phyloP scores from a whole-genome alignment of 2,888 invertebrate genomes.

The Drosophila algonquin region DNA sequence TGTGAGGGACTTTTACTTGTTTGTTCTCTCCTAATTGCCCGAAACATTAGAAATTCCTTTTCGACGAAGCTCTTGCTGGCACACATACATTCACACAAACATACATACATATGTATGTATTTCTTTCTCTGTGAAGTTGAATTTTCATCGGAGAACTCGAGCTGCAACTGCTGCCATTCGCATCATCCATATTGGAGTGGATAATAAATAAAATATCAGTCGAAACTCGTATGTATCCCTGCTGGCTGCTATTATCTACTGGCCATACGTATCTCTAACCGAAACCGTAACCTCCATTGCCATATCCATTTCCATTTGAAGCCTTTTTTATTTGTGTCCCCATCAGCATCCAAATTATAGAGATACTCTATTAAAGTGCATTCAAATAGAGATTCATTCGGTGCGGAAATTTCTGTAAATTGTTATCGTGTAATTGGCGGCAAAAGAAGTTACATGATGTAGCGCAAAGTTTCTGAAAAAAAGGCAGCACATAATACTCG shows the following conservation, averaged over 20 bases:
- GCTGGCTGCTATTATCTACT: neutral
- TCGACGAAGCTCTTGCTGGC: too few species aligned
- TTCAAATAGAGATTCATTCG: neutral
- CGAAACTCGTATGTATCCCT: neutral
- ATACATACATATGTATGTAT: too few species aligned
- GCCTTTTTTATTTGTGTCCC: neutral
- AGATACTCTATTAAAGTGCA: neutral
- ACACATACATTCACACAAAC: too few species aligned
- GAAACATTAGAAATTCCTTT: neutral
- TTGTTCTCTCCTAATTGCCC: neutral
- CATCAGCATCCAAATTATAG: neutral
- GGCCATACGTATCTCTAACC: neutral
- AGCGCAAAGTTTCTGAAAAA: neutral
- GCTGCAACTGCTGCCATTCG: slow-evolving; percentile 26
- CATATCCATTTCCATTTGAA: too few species aligned
- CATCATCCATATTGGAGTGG: slow-evolving; percentile 63
- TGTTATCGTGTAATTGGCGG: neutral
- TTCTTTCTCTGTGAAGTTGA: neutral
- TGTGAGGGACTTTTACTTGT: neutral
- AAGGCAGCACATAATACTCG: neutral
- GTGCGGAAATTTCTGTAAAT: neutral
- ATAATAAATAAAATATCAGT: slow-evolving; percentile 62
- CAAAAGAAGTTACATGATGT: neutral
- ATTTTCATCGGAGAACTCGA: neutral
- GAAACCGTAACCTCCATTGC: too few species aligned